These are phyloP conservation scores for Nothoprocta perdicaria DNA, from an alignment of 2,113 vertebrate species.

Conservation along the genomic window DNA sequence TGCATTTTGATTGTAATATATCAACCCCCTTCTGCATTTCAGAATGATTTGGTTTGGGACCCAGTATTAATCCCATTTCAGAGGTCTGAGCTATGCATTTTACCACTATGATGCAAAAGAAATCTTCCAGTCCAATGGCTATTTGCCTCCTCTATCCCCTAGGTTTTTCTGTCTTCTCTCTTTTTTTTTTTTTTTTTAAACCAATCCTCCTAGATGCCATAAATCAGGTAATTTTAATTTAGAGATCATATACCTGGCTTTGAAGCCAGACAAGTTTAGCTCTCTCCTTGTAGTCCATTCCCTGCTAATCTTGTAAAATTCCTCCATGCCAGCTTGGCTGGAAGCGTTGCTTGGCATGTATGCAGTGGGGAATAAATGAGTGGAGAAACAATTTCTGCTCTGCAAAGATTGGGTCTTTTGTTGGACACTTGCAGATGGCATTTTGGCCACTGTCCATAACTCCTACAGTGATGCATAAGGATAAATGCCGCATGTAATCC, in stretches of 20 bases:
- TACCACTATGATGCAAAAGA: not conserved
- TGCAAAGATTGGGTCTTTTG: not conserved
- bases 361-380: not conserved
- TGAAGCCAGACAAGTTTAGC: slow-evolving; percentile 38
- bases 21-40: slow-evolving; percentile 21
- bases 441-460: not conserved
- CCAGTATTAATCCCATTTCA: slow-evolving; percentile 28
- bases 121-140: not conserved
- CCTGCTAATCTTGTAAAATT: slow-evolving; percentile 45
- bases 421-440: slow-evolving; percentile 30
- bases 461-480: not conserved
- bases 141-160: not conserved
- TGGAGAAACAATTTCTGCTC: not conserved
- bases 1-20: slow-evolving; percentile 25
- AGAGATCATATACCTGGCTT: slow-evolving; percentile 50
- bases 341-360: not conserved
- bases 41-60: slow-evolving; percentile 19
- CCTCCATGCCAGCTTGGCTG: slow-evolving; percentile 56
- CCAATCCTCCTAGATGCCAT: slow-evolving; percentile 7
- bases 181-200: not conserved
- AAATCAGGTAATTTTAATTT: slow-evolving; percentile 73
- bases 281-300: not conserved
- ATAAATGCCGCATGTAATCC: not conserved
- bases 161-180: not conserved
- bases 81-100: not conserved